phyloP scores from a whole-genome alignment of 2,113 vertebrate genomes.

The Clinocottus analis region DNA sequence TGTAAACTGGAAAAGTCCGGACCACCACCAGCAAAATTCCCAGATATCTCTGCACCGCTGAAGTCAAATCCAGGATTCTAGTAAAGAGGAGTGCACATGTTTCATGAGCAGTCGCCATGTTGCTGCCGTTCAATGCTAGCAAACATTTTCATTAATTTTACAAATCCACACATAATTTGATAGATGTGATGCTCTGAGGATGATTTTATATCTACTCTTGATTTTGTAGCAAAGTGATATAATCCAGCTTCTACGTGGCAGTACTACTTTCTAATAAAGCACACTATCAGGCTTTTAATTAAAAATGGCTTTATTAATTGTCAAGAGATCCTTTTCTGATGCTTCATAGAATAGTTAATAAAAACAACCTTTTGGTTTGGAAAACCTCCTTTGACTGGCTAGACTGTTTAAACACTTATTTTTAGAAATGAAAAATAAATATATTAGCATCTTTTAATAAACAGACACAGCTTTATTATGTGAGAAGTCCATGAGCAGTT shows the following conservation, averaged over 20 bases:
- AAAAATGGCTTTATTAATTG: neutral
- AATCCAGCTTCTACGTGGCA: neutral
- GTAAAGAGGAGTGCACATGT: neutral
- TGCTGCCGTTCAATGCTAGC: neutral
- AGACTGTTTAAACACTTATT: neutral
- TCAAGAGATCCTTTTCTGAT: neutral
- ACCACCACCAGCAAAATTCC: conserved; percentile 95
- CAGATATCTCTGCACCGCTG: conserved; percentile 97
- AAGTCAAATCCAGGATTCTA: conserved; percentile 99
- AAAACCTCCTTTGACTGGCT: neutral
- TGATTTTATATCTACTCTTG: neutral
- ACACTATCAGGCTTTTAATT: neutral
- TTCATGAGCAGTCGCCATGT: neutral
- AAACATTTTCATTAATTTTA: neutral
- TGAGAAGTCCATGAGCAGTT: neutral
- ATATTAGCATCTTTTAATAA: neutral
- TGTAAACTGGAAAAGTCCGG: conserved; percentile 94
- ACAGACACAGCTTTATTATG: neutral
- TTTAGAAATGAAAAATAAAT: neutral
- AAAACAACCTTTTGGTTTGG: neutral
- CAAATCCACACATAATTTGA: neutral
- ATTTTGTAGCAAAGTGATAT: neutral
- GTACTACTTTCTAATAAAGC: neutral
- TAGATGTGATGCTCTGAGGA: neutral
- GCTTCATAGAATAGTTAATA: neutral